Evolutionary conservation across 2,113 vertebrate species (phyloP), one percentile per base, ranked within the genome.

Genomic region (Girardinichthys multiradiatus): DNA sequence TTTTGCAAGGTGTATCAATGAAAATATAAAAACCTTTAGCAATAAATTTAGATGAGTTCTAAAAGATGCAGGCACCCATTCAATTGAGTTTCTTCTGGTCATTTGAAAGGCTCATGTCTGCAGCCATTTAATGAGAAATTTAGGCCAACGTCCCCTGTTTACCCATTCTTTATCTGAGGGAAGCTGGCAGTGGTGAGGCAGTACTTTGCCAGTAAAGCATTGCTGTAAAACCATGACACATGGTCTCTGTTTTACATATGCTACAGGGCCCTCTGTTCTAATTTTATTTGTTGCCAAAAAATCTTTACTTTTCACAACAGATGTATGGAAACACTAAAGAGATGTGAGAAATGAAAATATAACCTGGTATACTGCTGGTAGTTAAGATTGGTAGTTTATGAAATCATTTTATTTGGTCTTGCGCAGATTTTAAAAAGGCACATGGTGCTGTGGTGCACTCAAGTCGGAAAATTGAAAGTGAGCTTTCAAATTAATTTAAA

Each of bases 241-340:
- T 93, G 91, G 92, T 91, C 91, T 77, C 58, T n/a, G 74, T 87
- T 86, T 83, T 81, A 76, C 75, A 57, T 75, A 72, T 83, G 65
- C 57, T 76, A 73, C 66, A 82, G 64, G 57, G 70, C 70, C 80
- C 74, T 81, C 66, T 76, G 82, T 76, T 80, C 77, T 89, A 91
- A 91, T 89, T 80, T 58, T 87, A 86, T 69, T 74, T 69, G 78
- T 75, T 77, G 77, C 74, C 84, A 77, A 83, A 84, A 59, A 77
- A 76, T 45, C 73, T 83, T 71, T 81, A 77, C 64, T 72, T 87
- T 88, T 79, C 79, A 86, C 76, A 73, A 69, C 68, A 31, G 72
- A 57, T 61, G 57, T 65, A 79, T 71, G 83, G 14, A 68, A 33
- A 76, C 45, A 9, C 9, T 39, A 51, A 69, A 86, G 72, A 74